phyloP scores from a whole-genome alignment of 1,140 invertebrate genomes.

The Oncopodura yosiiana region DNA sequence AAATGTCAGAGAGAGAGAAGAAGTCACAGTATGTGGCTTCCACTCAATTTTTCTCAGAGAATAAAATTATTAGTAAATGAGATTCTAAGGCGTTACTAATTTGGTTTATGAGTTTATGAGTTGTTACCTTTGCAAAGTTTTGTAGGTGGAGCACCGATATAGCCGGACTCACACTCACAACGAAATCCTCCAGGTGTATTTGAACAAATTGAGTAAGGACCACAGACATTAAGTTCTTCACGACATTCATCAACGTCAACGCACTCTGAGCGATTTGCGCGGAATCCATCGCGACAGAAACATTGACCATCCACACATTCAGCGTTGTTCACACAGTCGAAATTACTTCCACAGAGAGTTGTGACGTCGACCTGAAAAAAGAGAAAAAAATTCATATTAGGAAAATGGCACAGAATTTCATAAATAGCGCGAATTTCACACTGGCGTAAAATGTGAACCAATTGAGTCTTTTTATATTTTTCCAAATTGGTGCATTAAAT shows the following conservation, averaged over 20 bases:
- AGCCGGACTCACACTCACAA: slow-evolving; percentile 80
- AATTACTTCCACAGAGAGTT: slow-evolving; percentile 74
- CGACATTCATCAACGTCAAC: slow-evolving; percentile 73
- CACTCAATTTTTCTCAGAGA: too few relatives aligned
- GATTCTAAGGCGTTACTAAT: too few relatives aligned
- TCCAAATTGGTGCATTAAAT: too few relatives aligned
- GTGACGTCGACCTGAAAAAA: slow-evolving; percentile 63
- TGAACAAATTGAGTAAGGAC: slow-evolving; percentile 64
- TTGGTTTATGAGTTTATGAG: too few relatives aligned
- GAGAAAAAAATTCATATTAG: too few relatives aligned
- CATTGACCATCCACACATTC: slow-evolving; percentile 80
- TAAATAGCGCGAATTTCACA: too few relatives aligned
- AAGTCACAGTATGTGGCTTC: too few relatives aligned
- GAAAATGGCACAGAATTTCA: too few relatives aligned
- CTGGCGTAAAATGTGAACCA: too few relatives aligned
- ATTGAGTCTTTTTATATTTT: too few relatives aligned
- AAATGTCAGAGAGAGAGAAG: too few relatives aligned
- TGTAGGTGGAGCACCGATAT: slow-evolving; percentile 67
- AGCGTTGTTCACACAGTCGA: slow-evolving; percentile 84
- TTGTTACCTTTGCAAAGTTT: slow-evolving; percentile 65
- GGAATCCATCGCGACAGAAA: slow-evolving; percentile 80
- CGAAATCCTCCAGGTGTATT: slow-evolving; percentile 74
- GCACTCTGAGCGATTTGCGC: slow-evolving; percentile 64
- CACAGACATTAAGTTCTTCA: slow-evolving; percentile 56
- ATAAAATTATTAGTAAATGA: too few relatives aligned